Base-by-base conservation (phyloP, 2,797 vertebrate genomes). In the Xenopus petersii region DNA sequence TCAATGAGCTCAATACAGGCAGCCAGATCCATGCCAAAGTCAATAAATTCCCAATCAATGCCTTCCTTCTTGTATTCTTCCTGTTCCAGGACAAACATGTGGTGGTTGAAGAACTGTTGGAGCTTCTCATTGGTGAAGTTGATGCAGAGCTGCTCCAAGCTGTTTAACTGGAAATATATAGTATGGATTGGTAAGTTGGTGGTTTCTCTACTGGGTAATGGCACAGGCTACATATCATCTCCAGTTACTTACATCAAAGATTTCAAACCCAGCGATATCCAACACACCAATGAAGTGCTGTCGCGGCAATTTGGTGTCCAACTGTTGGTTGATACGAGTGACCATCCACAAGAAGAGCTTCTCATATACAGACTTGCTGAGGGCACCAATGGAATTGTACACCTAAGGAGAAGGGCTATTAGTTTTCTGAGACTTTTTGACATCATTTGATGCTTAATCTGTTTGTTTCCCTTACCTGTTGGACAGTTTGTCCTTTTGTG, bases 301-400 rank as follows among this genome's bases (percentile, higher is more conserved):
- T 70, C 95, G 92, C 64, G 92, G 75, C 69, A 95, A 93, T 81
- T 95, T 98, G 0, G 95, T 98, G 81, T 97, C 95, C 88, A 97
- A 83, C 86, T 95, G 94, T 73, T 96, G 92, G 62, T 98, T 97
- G 87, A 97, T 96, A 7, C 94, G 93, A 73, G 95, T 6, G 74
- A 97, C 95, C 95, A 97, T 97, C 95, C 95, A 97, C 87, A 96
- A 81, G 89, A 97, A 97, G 93, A 97, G 95, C 81, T 88, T 96
- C 81, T 96, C 95, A 71, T 95, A 95, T 81, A 64, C 91, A 0
- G 95, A 90, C 67, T 95, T 96, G 64, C 88, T 89, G 49, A 97
- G 84, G 1, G 95, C 95, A 30, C 92, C 88, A 0, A 97, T 94
- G 0, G 94, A 63, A 51, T 97, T 96, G 54, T 85, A 72, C 0